Percentiles rank a stretch among this genome's conserved stretches.
Evolutionary conservation across 2,797 vertebrate species (phyloP).

Genomic region (Danio choprae): DNA sequence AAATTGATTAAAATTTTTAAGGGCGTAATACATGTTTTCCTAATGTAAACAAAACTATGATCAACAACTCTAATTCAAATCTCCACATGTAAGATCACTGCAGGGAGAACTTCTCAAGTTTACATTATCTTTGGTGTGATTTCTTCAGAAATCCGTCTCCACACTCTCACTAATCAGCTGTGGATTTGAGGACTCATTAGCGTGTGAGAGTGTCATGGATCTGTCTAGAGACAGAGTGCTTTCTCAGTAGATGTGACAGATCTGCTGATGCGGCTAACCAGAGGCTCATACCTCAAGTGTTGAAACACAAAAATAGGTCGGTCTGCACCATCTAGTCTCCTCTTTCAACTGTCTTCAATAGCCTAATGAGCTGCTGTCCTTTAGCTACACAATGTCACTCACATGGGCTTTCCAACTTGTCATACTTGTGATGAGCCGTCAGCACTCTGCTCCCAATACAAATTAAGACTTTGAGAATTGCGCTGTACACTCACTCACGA

Average conservation of each 20-base stretch:
- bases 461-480: not conserved
- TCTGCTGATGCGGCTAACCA: slow-evolving; percentile 67
- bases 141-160: slow-evolving; percentile 10
- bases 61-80: not conserved
- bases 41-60: not conserved
- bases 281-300: slow-evolving; percentile 63
- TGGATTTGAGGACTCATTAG: slow-evolving; percentile 55
- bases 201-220: slow-evolving; percentile 58
- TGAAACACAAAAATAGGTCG: slow-evolving; percentile 68
- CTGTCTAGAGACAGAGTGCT: slow-evolving; percentile 43
- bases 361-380: slow-evolving; percentile 72
- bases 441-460: slow-evolving; percentile 14
- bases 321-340: slow-evolving; percentile 55
- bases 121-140: not conserved
- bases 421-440: slow-evolving; percentile 26
- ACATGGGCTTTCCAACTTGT: slow-evolving; percentile 59
- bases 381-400: slow-evolving; percentile 67
- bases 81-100: slow-evolving; percentile 6
- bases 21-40: not conserved
- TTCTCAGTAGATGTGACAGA: slow-evolving; percentile 58
- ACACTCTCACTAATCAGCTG: slow-evolving; percentile 20
- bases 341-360: slow-evolving; percentile 66
- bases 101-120: slow-evolving; percentile 2
- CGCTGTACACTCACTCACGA: slow-evolving; percentile 3
- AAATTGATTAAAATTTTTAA: too few relatives aligned